Conservation (phyloP, 2,113 vertebrate species). For the Misgurnus anguillicaudatus region DNA sequence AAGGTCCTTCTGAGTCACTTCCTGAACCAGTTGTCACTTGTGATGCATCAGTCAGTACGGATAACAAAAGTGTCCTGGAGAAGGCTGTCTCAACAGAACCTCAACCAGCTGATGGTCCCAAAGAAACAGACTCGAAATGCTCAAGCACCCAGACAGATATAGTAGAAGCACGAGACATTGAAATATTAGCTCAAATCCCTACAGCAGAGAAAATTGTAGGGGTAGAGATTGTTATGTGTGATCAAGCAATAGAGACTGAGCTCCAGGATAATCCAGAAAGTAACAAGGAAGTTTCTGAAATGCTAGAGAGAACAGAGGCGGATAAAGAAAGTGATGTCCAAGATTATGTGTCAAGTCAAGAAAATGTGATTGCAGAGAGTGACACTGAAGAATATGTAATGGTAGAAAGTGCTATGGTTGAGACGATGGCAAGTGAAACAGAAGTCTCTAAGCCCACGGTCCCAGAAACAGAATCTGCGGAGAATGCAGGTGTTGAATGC, state of each 20-base stretch:
- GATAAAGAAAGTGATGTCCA: conserved; percentile 2
- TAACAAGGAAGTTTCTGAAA: conserved; percentile 20
- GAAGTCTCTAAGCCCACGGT: conserved; percentile 40
- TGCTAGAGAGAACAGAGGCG: conserved; percentile 1
- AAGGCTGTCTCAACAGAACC: conserved; percentile 68
- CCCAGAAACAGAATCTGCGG: conserved; percentile 46
- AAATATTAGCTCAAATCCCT: conserved; percentile 9
- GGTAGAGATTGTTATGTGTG: conserved; percentile 33
- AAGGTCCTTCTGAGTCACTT: conserved; percentile 12
- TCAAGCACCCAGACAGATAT: conserved; percentile 56
- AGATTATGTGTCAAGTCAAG: conserved; percentile 25
- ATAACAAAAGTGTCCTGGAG: conserved; percentile 63
- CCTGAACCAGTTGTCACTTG: conserved; percentile 38
- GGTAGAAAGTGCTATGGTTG: conserved; percentile 49
- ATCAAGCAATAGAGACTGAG: conserved; percentile 56
- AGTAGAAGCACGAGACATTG: conserved; percentile 33
- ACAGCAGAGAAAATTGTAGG: conserved; percentile 48
- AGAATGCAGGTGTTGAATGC: conserved; percentile 25
- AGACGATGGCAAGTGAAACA: conserved; percentile 43
- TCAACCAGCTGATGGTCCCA: conserved; percentile 47
- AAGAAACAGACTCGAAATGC: conserved; percentile 44
- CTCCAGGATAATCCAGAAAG: conserved; percentile 26
- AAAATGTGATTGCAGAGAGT: conserved; percentile 49
- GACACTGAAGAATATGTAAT: conserved; percentile 53
- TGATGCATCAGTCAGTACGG: conserved; percentile 70